Evolutionary conservation across 2,797 vertebrate genomes (phyloP).

Genomic region (Sus cebifrons): DNA sequence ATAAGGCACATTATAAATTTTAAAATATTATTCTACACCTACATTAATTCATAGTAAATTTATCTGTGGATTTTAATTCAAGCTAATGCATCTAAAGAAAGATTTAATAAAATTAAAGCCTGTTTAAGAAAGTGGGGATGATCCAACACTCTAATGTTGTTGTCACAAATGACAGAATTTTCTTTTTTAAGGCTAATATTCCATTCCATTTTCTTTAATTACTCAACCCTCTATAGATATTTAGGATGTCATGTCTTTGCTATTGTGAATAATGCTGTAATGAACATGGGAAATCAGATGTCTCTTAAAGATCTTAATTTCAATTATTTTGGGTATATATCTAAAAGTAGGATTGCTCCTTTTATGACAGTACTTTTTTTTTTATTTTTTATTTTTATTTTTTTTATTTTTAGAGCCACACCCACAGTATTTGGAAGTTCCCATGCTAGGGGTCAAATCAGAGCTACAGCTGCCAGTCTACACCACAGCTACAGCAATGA

Average conservation of each 20-base stretch:
- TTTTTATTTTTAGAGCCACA: too few relatives aligned
- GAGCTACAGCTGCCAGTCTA: too few relatives aligned
- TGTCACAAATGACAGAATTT: not conserved
- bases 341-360: not conserved
- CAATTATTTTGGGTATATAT: not conserved
- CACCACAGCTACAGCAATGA: too few relatives aligned
- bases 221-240: not conserved
- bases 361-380: not conserved
- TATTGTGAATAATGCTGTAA: not conserved
- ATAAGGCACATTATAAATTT: not conserved
- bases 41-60: not conserved
- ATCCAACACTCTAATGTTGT: not conserved
- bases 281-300: not conserved
- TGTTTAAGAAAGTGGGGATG: not conserved
- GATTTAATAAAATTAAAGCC: conserved; percentile 25
- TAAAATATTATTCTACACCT: not conserved
- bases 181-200: not conserved
- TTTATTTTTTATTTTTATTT: not conserved
- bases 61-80: conserved; percentile 38
- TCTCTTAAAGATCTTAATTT: not conserved
- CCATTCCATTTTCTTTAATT: not conserved
- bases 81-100: not conserved
- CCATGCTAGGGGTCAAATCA: too few relatives aligned
- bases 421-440: too few relatives aligned
- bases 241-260: not conserved